These are phyloP conservation scores for Halictus ligatus DNA, from an alignment of 2,888 invertebrate species.

Conservation along the genomic window DNA sequence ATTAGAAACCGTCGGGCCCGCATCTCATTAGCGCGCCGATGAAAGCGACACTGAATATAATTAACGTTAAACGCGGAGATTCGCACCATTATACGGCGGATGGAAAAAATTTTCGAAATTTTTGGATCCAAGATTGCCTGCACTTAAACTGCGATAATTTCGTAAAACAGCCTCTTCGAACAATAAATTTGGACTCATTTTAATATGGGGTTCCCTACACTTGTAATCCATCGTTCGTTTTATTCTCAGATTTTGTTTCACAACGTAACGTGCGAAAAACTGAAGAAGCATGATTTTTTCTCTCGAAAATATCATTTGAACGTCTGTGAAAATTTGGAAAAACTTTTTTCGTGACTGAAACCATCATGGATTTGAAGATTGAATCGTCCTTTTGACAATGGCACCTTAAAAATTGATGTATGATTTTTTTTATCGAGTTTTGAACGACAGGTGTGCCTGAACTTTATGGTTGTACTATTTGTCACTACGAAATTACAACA, in stretches of 20 bases:
- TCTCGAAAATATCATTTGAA: not conserved
- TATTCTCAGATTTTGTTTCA: not conserved
- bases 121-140: too few species aligned
- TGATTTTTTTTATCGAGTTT: not conserved
- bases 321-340: not conserved
- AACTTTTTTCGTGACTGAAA: not conserved
- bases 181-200: not conserved
- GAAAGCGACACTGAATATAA: constrained; percentile 3
- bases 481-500: too few species aligned
- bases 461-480: not conserved
- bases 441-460: not conserved
- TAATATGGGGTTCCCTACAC: not conserved
- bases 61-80: not conserved
- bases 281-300: not conserved
- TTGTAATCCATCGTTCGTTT: not conserved
- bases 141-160: not conserved
- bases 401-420: not conserved
- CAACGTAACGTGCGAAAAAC: not conserved
- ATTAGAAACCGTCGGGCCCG: constrained; percentile 5
- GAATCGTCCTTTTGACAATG: not conserved
- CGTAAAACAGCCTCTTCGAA: not conserved
- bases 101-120: not conserved
- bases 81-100: not conserved
- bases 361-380: not conserved
- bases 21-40: constrained; percentile 8